phyloP scores from a whole-genome alignment of 2,113 vertebrate genomes.

The Catharus bicknelli region DNA sequence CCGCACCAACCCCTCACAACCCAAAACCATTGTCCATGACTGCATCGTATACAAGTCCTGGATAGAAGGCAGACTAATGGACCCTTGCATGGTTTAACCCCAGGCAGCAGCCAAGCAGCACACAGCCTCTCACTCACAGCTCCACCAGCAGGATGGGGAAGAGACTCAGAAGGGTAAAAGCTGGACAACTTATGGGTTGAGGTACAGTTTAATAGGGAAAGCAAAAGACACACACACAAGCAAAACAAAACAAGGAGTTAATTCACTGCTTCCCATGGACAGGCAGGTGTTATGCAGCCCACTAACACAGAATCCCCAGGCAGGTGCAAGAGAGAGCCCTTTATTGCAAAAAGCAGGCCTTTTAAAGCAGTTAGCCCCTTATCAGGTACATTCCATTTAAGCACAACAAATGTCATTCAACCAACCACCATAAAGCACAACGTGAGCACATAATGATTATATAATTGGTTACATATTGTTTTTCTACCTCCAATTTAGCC shows the following conservation, averaged over 20 bases:
- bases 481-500: neutral
- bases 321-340: neutral
- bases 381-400: neutral
- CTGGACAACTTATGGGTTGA: neutral
- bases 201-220: neutral
- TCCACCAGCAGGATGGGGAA: fast-evolving
- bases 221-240: neutral
- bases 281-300: neutral
- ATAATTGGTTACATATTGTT: neutral
- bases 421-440: neutral
- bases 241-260: neutral
- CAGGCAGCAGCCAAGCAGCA: neutral
- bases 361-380: neutral
- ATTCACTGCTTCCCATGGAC: neutral
- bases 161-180: neutral
- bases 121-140: neutral
- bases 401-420: neutral
- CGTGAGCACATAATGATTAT: no score
- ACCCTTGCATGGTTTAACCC: neutral
- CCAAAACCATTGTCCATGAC: neutral
- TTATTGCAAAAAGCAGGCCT: neutral
- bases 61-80: neutral
- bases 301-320: neutral
- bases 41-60: neutral
- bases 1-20: neutral